Evolutionary conservation across 2,113 vertebrate genomes (phyloP), one percentile per base, ranked within the genome.

Genomic region (Thunnus maccoyii): DNA sequence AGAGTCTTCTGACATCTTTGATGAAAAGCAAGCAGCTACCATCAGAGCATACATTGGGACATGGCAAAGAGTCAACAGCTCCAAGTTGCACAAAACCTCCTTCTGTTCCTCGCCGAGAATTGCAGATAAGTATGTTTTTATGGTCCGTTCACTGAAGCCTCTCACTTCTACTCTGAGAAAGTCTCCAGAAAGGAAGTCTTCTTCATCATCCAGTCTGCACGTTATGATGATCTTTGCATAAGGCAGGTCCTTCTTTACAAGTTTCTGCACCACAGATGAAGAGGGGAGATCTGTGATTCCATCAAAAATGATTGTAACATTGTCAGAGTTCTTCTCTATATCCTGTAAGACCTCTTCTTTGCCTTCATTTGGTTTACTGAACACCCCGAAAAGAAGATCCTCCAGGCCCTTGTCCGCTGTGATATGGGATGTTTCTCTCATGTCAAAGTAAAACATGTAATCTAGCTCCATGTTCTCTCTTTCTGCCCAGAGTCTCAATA

Each of bases 401-500:
- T 87, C 13, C 27, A 87, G 18, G 20, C 17, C 76, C n/a, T 22
- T 22, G 0, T 27, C n/a, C 4, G 0, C 12, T 1, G 1, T 54
- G 10, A 61, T 18, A 18, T 18, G 2, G 2, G 52, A 32, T 11
- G 1, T 71, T 30, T 57, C 4, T 54, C 86, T 87, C 74, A 84
- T 82, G 58, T 82, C 82, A 84, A 87, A 78, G 74, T 87, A 84
- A 81, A 87, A 81, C 82, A 87, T 87, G 78, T 84, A 87, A n/a
- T 87, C 70, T 0, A 84, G 64, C 27, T 67, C 48, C 5, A 4
- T 0, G 14, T 16, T 8, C 14, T 84, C 65, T 71, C 41, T 58
- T 75, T 67, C 54, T 57, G 70, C 30, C 86, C 78, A 88, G 20
- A 78, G 68, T 68, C 41, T 85, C 66, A 82, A 15, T 12, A 88